Conservation (phyloP, 2,113 vertebrate genomes). For the Grantiella picta region DNA sequence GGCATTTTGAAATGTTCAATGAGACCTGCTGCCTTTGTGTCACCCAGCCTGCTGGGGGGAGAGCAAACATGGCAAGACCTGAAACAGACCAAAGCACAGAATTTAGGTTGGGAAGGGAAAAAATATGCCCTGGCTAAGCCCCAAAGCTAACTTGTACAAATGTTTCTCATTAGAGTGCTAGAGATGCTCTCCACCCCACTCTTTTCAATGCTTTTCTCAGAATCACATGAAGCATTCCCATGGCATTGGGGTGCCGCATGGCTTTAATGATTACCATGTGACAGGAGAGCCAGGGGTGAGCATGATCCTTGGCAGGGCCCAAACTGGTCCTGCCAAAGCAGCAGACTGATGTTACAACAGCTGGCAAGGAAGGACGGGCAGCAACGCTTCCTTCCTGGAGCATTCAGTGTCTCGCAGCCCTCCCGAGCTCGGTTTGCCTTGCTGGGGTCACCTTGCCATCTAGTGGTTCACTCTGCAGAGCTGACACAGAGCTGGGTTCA, state of each 20-base stretch:
- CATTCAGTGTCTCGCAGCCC: rapidly evolving
- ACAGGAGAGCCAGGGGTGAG: background rate
- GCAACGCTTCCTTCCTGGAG: background rate
- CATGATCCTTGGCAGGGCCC: background rate
- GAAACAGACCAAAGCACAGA: background rate
- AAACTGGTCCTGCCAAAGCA: background rate
- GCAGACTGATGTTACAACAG: background rate
- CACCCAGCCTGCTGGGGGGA: background rate
- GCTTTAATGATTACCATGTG: background rate
- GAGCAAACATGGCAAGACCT: background rate
- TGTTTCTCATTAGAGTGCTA: background rate
- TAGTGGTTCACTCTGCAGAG: background rate
- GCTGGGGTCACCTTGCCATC: constrained; percentile 24
- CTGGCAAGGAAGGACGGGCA: background rate
- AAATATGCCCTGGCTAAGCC: background rate
- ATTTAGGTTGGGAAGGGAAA: background rate
- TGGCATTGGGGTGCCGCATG: too few species aligned
- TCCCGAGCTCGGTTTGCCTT: background rate
- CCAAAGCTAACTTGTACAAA: background rate
- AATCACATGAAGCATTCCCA: rapidly evolving
- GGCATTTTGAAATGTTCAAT: background rate
- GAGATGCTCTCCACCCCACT: background rate
- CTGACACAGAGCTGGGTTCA: background rate
- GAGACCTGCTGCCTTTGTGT: background rate
- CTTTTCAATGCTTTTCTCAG: background rate